Evolutionary conservation across 2,113 vertebrate species (phyloP), one percentile per base, ranked within the genome.

Genomic region (Odocoileus virginianus): DNA sequence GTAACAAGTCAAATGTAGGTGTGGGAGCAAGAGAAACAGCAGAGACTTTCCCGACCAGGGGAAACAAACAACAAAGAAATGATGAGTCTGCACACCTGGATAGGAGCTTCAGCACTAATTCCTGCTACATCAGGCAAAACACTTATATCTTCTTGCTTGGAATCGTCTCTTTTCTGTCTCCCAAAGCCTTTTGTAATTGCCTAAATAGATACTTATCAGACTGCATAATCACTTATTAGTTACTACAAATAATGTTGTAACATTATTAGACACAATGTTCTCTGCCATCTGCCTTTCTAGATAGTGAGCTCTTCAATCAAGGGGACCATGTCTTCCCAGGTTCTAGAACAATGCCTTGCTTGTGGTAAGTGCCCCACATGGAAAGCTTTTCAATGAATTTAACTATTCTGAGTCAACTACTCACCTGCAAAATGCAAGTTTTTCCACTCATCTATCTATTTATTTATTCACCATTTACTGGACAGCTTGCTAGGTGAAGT

Each of bases 281-380:
- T 50, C 2, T 0, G 33, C 33, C 67, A 8, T 57, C 61, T 91
- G 21, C 36, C 11, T 10, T 36, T 13, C 7, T 47, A 6, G 10
- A 87, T 0, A 1, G 43, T 21, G 36, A 52, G 67, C 2, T 3
- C 11, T 17, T 55, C 27, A 50, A 33, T 12, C n/a, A 40, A 82
- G 25, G 6, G 23, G 23, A 15, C 61, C 17, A 0, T 19, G 10
- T 94, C 28, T 89, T 40, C 28, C 19, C 55, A 17, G n/a, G 45
- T 25, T 91, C 60, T 43, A 27, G 30, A 52, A 19, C 0, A 0
- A 6, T 55, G 4, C 25, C 57, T 43, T 23, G 7, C 16, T 27
- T 5, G 16, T 33, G 33, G 1, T 27, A 43, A 67, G 40, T 50
- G 9, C 50, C 58, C 45, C 13, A 2, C 28, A 19, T 25, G 27